A percentile compares a stretch with the other conserved stretches of the same genome.
phyloP scores from a whole-genome alignment of 2,888 invertebrate genomes.

The Notodonta ziczac region DNA sequence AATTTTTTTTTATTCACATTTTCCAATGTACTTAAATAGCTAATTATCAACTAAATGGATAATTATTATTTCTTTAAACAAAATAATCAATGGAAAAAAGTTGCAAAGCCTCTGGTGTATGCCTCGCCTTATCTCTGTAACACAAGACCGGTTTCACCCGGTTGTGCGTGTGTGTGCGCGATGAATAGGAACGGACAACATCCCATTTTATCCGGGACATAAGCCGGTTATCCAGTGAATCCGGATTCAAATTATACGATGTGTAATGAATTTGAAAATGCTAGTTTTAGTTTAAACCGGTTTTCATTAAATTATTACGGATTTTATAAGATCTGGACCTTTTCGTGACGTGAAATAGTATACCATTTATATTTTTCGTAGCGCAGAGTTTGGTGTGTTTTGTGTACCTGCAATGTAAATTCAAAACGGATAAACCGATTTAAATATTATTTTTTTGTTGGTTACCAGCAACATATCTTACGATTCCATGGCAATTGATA shows the following conservation, averaged over 20 bases:
- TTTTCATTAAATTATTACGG: background rate
- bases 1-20: too few relatives aligned
- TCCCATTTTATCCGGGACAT: background rate
- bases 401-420: too few relatives aligned
- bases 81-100: background rate
- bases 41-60: too few relatives aligned
- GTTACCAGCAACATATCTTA: too few relatives aligned
- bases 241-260: constrained; percentile 1
- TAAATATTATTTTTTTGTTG: too few relatives aligned
- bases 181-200: background rate
- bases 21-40: too few relatives aligned
- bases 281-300: background rate
- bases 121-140: background rate
- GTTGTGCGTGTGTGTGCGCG: background rate
- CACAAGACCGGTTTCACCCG: background rate
- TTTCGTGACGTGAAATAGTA: too few relatives aligned
- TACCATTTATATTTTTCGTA: too few relatives aligned
- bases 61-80: too few relatives aligned
- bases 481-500: too few relatives aligned
- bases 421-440: too few relatives aligned
- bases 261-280: background rate
- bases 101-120: background rate
- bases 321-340: background rate
- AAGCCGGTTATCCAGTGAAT: background rate
- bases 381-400: too few relatives aligned